Base-by-base conservation (phyloP, 2,888 invertebrate genomes). In the Eupithecia exiguata region DNA sequence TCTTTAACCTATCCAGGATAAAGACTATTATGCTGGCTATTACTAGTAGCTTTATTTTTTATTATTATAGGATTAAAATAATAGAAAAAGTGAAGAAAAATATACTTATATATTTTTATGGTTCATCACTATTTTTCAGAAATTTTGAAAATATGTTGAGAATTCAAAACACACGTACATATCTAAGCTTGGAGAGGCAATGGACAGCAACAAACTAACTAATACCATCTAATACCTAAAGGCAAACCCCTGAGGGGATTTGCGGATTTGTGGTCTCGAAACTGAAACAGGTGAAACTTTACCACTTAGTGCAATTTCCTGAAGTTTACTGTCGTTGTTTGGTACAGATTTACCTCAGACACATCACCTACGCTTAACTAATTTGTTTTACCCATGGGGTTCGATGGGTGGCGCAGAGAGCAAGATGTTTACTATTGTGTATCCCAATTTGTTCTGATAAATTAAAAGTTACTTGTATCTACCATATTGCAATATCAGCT, bases 181-280 rank as follows among this genome's bases (percentile, higher is more conserved):
- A 18, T n/a, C 9, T 53, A 21, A 53, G 21, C 21, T 53, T 21
- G 10, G 21, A 53, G 3, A 53, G 9, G 9, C 9, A n/a, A 49
- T 49, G n/a, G n/a, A 21, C 21, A 58, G 66, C 61, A 74, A 75
- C 73, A 73, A 46, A 46, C 46, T 46, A 16, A 18, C n/a, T 9
- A 53, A 21, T 21, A 53, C 21, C 49, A 43, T 5, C n/a, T 9
- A 53, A 21, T 53, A 53, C 21, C 49, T 53, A 53, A 72, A 75
- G 69, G 12, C 46, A 77, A 77, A 74, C 73, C 72, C 70, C 70
- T 70, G 63, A 58, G 63, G 68, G 71, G 43, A 72, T 65, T 53
- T 68, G 68, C 61, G 35, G 63, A 62, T 36, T 65, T 65, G 65
- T 65, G 65, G 36, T 65, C 36, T 38, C 35, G 5, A 58, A 58